Base-by-base conservation (phyloP, 2,888 invertebrate genomes). In the Brachypterus glaber region DNA sequence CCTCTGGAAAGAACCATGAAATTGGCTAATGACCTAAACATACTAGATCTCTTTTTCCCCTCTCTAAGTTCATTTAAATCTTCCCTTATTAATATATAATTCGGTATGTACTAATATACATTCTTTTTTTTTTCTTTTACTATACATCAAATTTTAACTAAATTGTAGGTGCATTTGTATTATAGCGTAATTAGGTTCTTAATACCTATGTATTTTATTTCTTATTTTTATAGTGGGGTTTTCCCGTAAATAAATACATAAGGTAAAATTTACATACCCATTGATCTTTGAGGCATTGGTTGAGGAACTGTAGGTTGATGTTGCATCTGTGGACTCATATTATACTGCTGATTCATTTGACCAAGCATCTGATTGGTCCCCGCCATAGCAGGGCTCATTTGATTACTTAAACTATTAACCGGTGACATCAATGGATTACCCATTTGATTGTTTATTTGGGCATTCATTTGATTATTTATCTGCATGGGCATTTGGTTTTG, bases 321-420 rank as follows among this genome's bases (percentile, higher is more conserved):
- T 8, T 46, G 58, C 45, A 56, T 54, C 39, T 53, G 53, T 57
- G 2, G 62, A 43, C 49, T 57, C 46, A 62, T 57, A 18, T 46
- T 54, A 37, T 62, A 63, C 39, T 60, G 63, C 37, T 55, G 62
- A 49, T 55, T 59, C 37, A 64, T 48, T 44, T 62, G 62, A 3
- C 58, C 54, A 40, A 64, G 64, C 48, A 57, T 49, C 35, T 54
- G 54, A 46, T 49, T 56, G 36, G 49, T 52, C 34, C 58, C 48
- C 12, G 51, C 34, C 13, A 44, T 40, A 3, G 49, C 50, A 55
- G 30, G 68, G 64, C 67, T 66, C 70, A 76, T 76, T 2, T 70
- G 70, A 31, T 69, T 70, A 17, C 70, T 70, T 70, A 74, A 71
- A 8, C 72, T 71, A 73, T 71, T 18, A 9, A 27, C 12, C 12